Evolutionary conservation across 2,797 vertebrate species (phyloP).

Genomic region (Anguilla anguilla): DNA sequence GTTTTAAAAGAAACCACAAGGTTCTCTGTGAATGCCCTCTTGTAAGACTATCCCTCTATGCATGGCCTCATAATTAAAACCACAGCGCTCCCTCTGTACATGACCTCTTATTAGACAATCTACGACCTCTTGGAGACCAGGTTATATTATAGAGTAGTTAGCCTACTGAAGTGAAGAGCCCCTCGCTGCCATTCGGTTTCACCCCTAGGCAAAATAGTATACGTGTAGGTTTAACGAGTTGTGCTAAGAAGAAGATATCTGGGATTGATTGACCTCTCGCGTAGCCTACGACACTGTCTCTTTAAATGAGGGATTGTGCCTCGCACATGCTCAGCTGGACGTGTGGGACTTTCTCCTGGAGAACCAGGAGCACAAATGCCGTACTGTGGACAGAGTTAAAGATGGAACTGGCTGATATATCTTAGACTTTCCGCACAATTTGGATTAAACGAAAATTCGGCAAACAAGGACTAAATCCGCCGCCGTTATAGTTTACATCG

Average conservation of each 20-base stretch:
- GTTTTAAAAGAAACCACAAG: neutral
- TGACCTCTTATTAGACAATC: neutral
- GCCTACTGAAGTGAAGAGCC: neutral
- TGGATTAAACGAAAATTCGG: neutral
- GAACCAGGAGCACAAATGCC: neutral
- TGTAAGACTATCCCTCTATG: neutral
- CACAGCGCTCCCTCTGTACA: neutral
- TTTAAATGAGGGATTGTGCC: constrained; percentile 28
- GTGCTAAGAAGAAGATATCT: neutral
- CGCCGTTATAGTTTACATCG: neutral
- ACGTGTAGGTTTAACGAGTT: neutral
- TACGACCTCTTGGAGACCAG: neutral
- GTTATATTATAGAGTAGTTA: neutral
- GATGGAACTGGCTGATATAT: constrained; percentile 5
- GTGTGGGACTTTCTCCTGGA: constrained; percentile 27
- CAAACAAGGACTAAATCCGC: neutral
- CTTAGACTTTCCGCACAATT: neutral
- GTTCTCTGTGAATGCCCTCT: neutral
- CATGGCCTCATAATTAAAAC: neutral
- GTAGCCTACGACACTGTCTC: constrained; percentile 15
- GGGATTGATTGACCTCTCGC: neutral
- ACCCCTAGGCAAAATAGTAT: neutral
- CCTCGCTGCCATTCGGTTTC: neutral
- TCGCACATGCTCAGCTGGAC: constrained; percentile 26
- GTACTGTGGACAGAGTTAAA: constrained; percentile 7